phyloP scores from a whole-genome alignment of 2,113 vertebrate species.

The Coturnix japonica region DNA sequence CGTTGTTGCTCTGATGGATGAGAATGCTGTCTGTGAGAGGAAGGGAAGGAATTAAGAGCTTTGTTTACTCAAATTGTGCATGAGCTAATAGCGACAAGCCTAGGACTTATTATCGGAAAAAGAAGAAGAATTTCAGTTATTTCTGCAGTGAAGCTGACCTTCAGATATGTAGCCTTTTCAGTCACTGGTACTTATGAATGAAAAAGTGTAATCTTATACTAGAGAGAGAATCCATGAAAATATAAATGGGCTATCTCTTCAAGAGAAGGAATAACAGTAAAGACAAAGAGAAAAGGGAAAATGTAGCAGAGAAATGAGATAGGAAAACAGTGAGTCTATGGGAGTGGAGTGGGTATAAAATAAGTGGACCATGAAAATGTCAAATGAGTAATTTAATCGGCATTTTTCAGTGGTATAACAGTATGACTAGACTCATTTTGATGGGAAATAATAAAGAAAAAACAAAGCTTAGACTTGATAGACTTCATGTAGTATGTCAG shows the following conservation, averaged over 20 bases:
- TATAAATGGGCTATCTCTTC: background rate
- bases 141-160: background rate
- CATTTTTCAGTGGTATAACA: background rate
- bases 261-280: background rate
- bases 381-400: background rate
- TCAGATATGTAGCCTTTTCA: background rate
- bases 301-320: background rate
- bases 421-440: background rate
- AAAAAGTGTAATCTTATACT: background rate
- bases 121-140: background rate
- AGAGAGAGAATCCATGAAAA: background rate
- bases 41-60: background rate
- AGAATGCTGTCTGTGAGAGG: background rate
- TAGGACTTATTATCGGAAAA: background rate
- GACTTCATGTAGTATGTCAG: background rate
- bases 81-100: background rate
- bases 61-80: background rate
- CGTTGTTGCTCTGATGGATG: background rate
- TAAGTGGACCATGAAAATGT: constrained; percentile 9
- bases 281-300: background rate
- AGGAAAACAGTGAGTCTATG: constrained; percentile 13
- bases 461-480: background rate
- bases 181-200: background rate
- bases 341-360: background rate
- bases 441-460: background rate